Evolutionary conservation across 2,888 invertebrate genomes (phyloP).

Genomic region (Latrodectus hesperus): DNA sequence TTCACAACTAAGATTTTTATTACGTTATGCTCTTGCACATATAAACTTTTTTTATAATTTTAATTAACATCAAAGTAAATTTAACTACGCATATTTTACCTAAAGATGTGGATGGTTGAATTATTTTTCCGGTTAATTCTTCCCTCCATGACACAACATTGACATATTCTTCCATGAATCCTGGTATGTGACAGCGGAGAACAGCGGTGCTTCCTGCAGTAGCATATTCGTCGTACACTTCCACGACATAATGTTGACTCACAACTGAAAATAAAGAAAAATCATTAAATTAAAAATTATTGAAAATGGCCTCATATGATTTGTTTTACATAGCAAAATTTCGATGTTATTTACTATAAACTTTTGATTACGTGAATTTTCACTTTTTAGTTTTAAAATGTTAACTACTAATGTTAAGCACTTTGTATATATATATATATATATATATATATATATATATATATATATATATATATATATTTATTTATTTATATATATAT

Average conservation of each 20-base stretch:
- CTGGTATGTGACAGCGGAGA: constrained; percentile 78
- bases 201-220: constrained; percentile 93
- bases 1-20: too few relatives aligned
- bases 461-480: too few relatives aligned
- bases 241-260: constrained; percentile 89
- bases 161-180: constrained; percentile 66
- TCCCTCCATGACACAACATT: constrained; percentile 69
- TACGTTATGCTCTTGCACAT: too few relatives aligned
- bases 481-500: too few relatives aligned
- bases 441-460: too few relatives aligned
- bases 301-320: not conserved
- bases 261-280: constrained; percentile 79
- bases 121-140: constrained; percentile 59
- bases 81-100: constrained; percentile 4
- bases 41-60: too few relatives aligned
- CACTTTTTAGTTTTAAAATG: not conserved
- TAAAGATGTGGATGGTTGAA: constrained; percentile 50
- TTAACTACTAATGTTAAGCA: too few relatives aligned
- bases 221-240: constrained; percentile 93
- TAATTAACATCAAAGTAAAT: too few relatives aligned
- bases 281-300: too few relatives aligned
- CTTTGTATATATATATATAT: too few relatives aligned
- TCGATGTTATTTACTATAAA: not conserved
- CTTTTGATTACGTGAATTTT: not conserved
- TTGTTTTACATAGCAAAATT: not conserved